Evolutionary conservation across 2,797 vertebrate species (phyloP).

Genomic region (Tamandua tetradactyla): DNA sequence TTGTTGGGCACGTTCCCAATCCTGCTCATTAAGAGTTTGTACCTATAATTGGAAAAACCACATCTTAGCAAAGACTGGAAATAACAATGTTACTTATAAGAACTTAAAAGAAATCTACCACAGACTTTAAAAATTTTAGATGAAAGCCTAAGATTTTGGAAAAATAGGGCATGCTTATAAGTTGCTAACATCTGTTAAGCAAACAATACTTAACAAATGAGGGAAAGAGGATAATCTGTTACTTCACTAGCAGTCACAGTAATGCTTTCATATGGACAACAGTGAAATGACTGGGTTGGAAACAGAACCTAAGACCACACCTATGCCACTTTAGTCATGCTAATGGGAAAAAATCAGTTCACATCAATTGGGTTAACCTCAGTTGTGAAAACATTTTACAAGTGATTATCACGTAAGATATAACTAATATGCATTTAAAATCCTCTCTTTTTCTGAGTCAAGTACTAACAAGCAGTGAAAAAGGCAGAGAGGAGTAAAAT

Average conservation of each 20-base stretch:
- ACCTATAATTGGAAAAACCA: conserved; percentile 85
- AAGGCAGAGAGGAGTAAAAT: too few relatives aligned
- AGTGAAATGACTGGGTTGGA: fast-evolving
- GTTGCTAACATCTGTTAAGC: conserved; percentile 83
- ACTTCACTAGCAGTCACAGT: fast-evolving
- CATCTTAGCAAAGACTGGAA: not conserved
- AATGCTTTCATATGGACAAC: fast-evolving
- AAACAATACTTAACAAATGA: conserved; percentile 73
- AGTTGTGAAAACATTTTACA: fast-evolving
- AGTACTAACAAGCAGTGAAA: too few relatives aligned
- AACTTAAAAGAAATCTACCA: not conserved
- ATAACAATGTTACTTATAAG: not conserved
- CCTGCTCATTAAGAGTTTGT: conserved; percentile 97
- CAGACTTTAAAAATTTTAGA: not conserved
- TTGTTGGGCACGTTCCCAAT: conserved; percentile 98
- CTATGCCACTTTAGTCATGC: fast-evolving
- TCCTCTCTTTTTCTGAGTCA: not conserved
- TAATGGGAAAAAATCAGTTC: fast-evolving
- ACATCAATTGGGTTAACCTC: fast-evolving
- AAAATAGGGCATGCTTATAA: conserved; percentile 79
- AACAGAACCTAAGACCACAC: not conserved
- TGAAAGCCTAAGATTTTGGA: not conserved
- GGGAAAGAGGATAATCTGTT: conserved; percentile 71
- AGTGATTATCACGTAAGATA: fast-evolving
- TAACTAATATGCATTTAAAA: too few relatives aligned